These are phyloP conservation scores for Augochlorella aurata DNA, from an alignment of 2,888 invertebrate species.

Conservation along the genomic window DNA sequence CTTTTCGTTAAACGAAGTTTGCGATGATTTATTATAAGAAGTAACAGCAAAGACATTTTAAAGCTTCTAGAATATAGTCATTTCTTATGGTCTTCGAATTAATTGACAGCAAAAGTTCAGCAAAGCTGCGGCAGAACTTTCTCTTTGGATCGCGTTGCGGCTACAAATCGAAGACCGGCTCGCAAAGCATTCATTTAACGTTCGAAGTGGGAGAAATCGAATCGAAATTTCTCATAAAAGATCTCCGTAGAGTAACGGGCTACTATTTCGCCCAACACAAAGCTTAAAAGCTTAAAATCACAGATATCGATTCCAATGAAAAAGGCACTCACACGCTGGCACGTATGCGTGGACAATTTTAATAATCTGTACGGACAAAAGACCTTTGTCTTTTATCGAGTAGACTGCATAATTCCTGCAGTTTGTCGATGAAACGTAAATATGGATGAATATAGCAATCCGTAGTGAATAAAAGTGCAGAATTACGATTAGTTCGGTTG, in stretches of 20 bases:
- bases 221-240: slow-evolving; percentile 16
- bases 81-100: background rate
- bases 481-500: slow-evolving; percentile 19
- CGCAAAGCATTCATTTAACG: slow-evolving; percentile 2
- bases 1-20: no score
- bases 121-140: background rate
- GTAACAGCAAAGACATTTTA: no score
- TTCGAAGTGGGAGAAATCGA: slow-evolving; percentile 5
- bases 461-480: slow-evolving; percentile 11
- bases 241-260: background rate
- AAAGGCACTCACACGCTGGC: background rate
- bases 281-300: slow-evolving; percentile 41
- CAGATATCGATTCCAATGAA: slow-evolving; percentile 43
- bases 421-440: slow-evolving; percentile 26
- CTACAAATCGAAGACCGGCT: background rate
- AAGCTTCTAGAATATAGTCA: background rate
- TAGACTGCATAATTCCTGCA: slow-evolving; percentile 17
- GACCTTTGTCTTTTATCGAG: slow-evolving; percentile 32
- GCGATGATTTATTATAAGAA: no score
- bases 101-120: background rate
- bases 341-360: slow-evolving; percentile 18
- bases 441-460: slow-evolving; percentile 16
- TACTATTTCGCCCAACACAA: slow-evolving; percentile 18
- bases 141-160: background rate
- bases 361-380: slow-evolving; percentile 24